Conservation (phyloP, 2,888 invertebrate genomes). For the Lymantria dispar region DNA sequence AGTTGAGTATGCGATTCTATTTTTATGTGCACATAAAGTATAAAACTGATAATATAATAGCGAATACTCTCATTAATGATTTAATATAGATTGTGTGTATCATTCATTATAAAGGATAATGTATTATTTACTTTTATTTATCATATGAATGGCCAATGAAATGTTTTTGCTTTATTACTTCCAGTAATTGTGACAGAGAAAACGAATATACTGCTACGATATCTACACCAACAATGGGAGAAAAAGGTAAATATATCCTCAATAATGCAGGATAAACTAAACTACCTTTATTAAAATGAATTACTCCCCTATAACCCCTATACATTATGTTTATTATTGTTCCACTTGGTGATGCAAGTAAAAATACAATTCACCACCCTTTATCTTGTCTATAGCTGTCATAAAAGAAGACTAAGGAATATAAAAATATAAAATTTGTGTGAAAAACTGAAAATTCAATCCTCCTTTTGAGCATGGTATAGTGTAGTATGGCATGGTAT, state of each 20-base stretch:
- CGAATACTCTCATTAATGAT: background rate
- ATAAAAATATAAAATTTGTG: too few relatives aligned
- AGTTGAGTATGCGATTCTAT: constrained; percentile 83
- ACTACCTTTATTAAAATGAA: background rate
- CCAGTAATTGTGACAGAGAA: constrained; percentile 97
- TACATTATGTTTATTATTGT: too few relatives aligned
- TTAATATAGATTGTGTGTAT: background rate
- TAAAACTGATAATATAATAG: background rate
- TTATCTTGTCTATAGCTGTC: too few relatives aligned
- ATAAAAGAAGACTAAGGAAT: too few relatives aligned
- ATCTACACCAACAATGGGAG: constrained; percentile 97
- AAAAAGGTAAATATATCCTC: constrained; percentile 86
- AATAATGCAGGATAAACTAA: too few relatives aligned
- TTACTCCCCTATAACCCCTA: background rate
- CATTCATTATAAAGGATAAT: background rate
- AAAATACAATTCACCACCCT: too few relatives aligned
- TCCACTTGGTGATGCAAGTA: too few relatives aligned
- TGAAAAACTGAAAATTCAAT: too few relatives aligned
- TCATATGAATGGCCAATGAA: background rate
- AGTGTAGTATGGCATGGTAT: too few relatives aligned
- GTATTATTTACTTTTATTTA: background rate
- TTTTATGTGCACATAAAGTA: background rate
- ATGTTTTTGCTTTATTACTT: constrained; percentile 34
- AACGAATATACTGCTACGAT: constrained; percentile 95
- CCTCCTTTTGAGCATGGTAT: too few relatives aligned